Percentiles rank a stretch among this genome's conserved stretches.
These are phyloP conservation scores for Drosophila anomalata DNA, from an alignment of 2,888 invertebrate genomes.

Conservation along the genomic window DNA sequence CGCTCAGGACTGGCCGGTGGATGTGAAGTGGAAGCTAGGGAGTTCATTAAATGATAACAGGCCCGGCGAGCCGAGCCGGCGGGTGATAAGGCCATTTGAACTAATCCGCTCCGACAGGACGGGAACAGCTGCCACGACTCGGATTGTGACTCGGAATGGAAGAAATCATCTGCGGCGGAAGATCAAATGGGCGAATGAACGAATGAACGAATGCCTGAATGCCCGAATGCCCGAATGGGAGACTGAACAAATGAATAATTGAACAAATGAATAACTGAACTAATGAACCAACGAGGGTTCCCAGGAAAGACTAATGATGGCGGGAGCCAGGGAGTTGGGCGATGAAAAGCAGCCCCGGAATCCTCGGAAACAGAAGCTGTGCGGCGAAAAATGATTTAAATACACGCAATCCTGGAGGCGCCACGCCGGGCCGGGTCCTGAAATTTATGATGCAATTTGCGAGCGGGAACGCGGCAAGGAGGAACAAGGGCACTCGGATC, in stretches of 20 bases:
- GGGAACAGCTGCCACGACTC: conserved; percentile 2
- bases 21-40: conserved; percentile 39
- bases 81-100: conserved; percentile 42
- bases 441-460: conserved; percentile 65
- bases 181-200: neutral
- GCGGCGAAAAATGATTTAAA: conserved; percentile 65
- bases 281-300: conserved; percentile 18
- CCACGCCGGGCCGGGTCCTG: conserved; percentile 46
- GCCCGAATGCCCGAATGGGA: neutral
- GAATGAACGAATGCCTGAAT: neutral
- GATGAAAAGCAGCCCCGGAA: neutral
- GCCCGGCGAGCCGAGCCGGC: conserved; percentile 24
- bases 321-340: neutral
- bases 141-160: neutral
- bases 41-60: conserved; percentile 78
- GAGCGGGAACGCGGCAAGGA: conserved; percentile 6
- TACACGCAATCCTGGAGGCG: conserved; percentile 65
- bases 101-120: conserved; percentile 21
- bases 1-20: conserved; percentile 5
- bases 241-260: conserved; percentile 10
- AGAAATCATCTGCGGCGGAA: conserved; percentile 2
- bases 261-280: conserved; percentile 8
- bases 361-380: conserved; percentile 58
- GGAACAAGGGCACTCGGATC: neutral
- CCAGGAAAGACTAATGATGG: conserved; percentile 9